These are phyloP conservation scores for Paradoxurus hermaphroditus DNA, from an alignment of 2,113 vertebrate genomes.

Conservation along the genomic window DNA sequence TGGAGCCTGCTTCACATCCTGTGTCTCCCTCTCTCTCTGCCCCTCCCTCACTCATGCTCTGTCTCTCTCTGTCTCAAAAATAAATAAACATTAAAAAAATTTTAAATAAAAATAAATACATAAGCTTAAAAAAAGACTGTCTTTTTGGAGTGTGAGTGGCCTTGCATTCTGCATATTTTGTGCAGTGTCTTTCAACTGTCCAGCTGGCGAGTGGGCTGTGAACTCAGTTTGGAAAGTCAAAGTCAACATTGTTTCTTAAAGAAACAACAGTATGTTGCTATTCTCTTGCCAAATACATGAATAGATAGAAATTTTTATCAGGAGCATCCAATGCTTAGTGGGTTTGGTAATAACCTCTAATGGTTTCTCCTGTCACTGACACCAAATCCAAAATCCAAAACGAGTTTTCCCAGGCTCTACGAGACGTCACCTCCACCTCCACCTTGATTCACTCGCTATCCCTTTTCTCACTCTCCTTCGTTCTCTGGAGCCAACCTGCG, in stretches of 20 bases:
- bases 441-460: background rate
- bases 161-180: background rate
- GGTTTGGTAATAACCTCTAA: background rate
- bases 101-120: too few species aligned
- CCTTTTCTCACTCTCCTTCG: background rate
- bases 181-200: background rate
- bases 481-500: background rate
- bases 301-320: background rate
- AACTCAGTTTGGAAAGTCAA: background rate
- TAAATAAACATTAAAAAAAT: too few species aligned
- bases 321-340: background rate
- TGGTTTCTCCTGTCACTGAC: background rate
- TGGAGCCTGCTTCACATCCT: too few species aligned
- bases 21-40: too few species aligned
- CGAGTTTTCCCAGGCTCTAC: background rate
- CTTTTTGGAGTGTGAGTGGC: background rate
- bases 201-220: background rate
- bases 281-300: background rate
- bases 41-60: too few species aligned
- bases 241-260: background rate
- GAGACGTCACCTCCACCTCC: background rate
- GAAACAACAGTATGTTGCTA: background rate
- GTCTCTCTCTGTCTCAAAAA: too few species aligned
- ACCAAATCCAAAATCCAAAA: background rate
- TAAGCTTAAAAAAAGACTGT: background rate